Conservation (phyloP, 2,888 invertebrate genomes). For the Lasioglossum malachurum region DNA sequence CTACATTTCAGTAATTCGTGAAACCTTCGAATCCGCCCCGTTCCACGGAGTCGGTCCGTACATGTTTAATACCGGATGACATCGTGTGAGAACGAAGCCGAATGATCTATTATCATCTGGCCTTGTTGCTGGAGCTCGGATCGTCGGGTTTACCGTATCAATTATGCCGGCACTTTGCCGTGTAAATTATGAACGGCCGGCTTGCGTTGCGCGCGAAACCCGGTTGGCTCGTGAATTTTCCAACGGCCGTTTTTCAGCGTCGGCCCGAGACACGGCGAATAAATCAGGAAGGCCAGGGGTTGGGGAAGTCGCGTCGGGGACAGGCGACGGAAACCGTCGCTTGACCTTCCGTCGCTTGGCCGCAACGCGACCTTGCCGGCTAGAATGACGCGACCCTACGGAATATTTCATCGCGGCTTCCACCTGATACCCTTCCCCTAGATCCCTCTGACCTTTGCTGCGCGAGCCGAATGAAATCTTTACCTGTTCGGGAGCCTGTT, state of each 20-base stretch:
- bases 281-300: conserved; percentile 61
- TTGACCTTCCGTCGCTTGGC: conserved; percentile 60
- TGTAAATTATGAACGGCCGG: conserved; percentile 41
- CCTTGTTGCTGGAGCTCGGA: not conserved
- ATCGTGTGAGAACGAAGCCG: conserved; percentile 3
- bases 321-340: conserved; percentile 51
- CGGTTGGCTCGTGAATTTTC: conserved; percentile 53
- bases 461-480: not conserved
- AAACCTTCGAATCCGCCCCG: not conserved
- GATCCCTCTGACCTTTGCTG: not conserved
- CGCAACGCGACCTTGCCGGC: conserved; percentile 59
- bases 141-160: conserved; percentile 16
- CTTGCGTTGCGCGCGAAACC: not conserved
- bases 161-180: conserved; percentile 9
- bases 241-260: conserved; percentile 51
- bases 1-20: not conserved
- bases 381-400: conserved; percentile 58
- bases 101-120: conserved; percentile 15
- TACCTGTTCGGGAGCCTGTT: not conserved
- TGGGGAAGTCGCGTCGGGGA: conserved; percentile 26
- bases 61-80: conserved; percentile 10
- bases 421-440: conserved; percentile 38
- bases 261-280: conserved; percentile 43
- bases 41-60: not conserved
- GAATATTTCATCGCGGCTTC: conserved; percentile 63